Percentiles rank a stretch among this genome's conserved stretches.
phyloP scores from a whole-genome alignment of 2,888 invertebrate species.

The Invenusta paracnida region DNA sequence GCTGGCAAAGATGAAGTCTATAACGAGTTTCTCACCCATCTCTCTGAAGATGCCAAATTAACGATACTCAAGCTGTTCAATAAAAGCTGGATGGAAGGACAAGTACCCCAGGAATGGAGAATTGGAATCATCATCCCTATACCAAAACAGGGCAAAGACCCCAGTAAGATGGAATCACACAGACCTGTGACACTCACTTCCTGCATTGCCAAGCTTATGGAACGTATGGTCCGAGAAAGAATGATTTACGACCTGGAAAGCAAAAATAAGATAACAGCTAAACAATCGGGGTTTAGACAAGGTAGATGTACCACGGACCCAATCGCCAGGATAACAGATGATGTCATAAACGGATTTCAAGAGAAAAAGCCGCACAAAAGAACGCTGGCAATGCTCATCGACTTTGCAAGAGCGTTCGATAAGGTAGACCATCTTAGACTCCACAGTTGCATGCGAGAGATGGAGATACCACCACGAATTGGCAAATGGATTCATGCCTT shows the following conservation, averaged over 20 bases:
- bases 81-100: background rate
- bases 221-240: background rate
- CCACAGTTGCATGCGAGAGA: background rate
- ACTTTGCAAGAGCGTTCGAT: slow-evolving; percentile 34
- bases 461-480: slow-evolving; percentile 8
- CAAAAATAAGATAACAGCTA: slow-evolving; percentile 22
- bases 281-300: slow-evolving; percentile 20
- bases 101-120: background rate
- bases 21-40: slow-evolving; percentile 23
- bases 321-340: slow-evolving; percentile 3
- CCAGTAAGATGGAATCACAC: slow-evolving; percentile 16
- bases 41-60: background rate
- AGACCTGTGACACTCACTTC: slow-evolving; percentile 32
- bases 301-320: slow-evolving; percentile 20
- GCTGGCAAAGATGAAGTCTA: slow-evolving; percentile 4
- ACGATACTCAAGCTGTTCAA: background rate
- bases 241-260: slow-evolving; percentile 20
- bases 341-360: slow-evolving; percentile 25
- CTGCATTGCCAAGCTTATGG: slow-evolving; percentile 26
- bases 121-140: slow-evolving; percentile 1
- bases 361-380: slow-evolving; percentile 19
- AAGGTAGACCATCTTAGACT: slow-evolving; percentile 17
- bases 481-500: slow-evolving; percentile 43
- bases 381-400: slow-evolving; percentile 17
- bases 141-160: background rate